phyloP scores from a whole-genome alignment of 2,888 invertebrate species.

The Calephelis perditalis region DNA sequence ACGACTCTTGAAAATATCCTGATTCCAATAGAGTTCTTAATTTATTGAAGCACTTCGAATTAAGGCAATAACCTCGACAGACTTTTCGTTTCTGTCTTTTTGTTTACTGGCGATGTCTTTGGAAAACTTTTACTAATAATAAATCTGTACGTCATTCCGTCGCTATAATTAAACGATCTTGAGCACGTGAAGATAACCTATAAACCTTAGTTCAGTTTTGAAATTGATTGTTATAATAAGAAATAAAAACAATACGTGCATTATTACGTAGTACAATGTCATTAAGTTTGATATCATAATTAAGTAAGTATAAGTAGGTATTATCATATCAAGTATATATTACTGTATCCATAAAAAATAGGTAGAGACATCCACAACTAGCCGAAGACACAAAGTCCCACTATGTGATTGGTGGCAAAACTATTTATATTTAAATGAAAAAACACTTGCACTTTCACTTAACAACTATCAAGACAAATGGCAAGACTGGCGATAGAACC shows the following conservation, averaged over 20 bases:
- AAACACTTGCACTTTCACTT: no score
- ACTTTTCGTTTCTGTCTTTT: not conserved
- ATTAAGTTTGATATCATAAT: no score
- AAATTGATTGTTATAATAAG: not conserved
- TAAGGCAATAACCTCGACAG: slow-evolving; percentile 6
- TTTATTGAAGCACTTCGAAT: not conserved
- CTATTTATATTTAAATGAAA: no score
- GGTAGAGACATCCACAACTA: no score
- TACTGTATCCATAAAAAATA: no score
- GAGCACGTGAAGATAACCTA: slow-evolving; percentile 1
- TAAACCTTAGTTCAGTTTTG: slow-evolving; percentile 7
- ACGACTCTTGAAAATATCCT: not conserved
- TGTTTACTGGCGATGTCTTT: not conserved
- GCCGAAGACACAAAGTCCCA: no score
- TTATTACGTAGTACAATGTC: not conserved
- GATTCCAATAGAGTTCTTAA: not conserved
- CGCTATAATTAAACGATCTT: slow-evolving; percentile 6
- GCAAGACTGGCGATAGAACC: no score
- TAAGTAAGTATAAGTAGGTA: no score
- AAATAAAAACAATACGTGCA: not conserved
- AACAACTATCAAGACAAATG: no score
- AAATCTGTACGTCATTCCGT: not conserved
- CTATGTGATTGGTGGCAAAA: no score
- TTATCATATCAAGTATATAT: no score
- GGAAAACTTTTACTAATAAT: slow-evolving; percentile 11